These are phyloP conservation scores for Lydus trimaculatus DNA, from an alignment of 2,888 invertebrate genomes.

Conservation along the genomic window DNA sequence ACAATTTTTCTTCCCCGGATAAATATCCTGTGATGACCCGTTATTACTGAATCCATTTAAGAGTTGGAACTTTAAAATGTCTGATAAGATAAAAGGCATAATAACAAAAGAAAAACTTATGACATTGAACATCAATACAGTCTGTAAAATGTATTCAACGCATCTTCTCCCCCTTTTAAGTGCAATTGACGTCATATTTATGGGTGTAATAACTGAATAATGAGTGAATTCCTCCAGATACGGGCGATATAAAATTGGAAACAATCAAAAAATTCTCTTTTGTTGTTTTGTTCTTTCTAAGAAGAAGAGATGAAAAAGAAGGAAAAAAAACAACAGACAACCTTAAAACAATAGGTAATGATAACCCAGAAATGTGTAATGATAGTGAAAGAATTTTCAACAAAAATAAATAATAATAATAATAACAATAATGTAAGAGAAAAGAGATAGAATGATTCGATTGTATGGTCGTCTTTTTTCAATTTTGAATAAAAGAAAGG, in stretches of 20 bases:
- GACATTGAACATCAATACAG: slow-evolving; percentile 5
- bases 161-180: slow-evolving; percentile 12
- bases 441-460: background rate
- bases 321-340: background rate
- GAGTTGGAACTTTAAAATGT: background rate
- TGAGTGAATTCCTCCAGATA: slow-evolving; percentile 5
- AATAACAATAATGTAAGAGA: background rate
- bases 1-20: too few relatives aligned
- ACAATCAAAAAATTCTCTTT: background rate
- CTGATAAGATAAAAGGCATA: background rate
- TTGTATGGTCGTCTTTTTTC: background rate
- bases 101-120: background rate
- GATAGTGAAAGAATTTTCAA: background rate
- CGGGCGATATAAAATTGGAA: slow-evolving; percentile 3
- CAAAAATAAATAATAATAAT: background rate
- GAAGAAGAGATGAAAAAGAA: too few relatives aligned
- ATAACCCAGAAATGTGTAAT: background rate
- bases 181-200: slow-evolving; percentile 13
- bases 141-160: background rate
- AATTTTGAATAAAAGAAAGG: background rate
- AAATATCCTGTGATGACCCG: background rate
- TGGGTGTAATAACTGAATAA: slow-evolving; percentile 3
- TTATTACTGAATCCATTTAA: background rate
- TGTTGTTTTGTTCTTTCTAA: background rate
- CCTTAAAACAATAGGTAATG: background rate